Evolutionary conservation across 2,113 vertebrate genomes (phyloP).

Genomic region (Taxidea taxus): DNA sequence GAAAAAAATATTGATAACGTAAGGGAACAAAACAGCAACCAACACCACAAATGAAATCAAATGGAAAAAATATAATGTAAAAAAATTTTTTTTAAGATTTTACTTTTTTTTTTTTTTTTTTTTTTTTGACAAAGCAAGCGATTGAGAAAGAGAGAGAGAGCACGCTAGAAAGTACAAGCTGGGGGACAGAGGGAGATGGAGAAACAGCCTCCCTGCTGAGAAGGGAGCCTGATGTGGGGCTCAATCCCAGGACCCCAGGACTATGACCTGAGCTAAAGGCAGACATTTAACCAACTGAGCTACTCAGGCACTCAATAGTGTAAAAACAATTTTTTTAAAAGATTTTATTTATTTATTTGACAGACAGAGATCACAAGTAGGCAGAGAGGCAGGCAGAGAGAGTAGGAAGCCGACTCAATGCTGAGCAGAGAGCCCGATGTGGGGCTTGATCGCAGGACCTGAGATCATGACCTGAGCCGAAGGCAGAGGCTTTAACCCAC

Average conservation of each 20-base stretch:
- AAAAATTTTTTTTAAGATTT: background rate
- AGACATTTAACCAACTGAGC: background rate
- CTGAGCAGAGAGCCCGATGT: too few relatives aligned
- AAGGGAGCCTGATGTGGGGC: background rate
- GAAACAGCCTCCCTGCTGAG: background rate
- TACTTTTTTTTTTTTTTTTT: background rate
- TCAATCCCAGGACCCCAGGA: background rate
- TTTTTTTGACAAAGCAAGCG: background rate
- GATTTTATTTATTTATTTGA: too few relatives aligned
- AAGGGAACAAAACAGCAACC: background rate
- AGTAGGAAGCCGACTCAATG: too few relatives aligned
- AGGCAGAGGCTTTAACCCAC: too few relatives aligned
- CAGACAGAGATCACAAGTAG: too few relatives aligned
- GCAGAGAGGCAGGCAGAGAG: too few relatives aligned
- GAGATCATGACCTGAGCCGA: too few relatives aligned
- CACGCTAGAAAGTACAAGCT: background rate
- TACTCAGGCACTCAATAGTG: background rate
- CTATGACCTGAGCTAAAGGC: background rate
- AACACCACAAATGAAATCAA: background rate
- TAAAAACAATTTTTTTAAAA: too few relatives aligned
- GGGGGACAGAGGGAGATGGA: background rate
- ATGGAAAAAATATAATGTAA: background rate
- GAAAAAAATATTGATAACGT: background rate
- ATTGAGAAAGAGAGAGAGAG: background rate
- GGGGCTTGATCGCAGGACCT: too few relatives aligned